Evolutionary conservation across 2,113 vertebrate genomes (phyloP).

Genomic region (Crotalus helleri): DNA sequence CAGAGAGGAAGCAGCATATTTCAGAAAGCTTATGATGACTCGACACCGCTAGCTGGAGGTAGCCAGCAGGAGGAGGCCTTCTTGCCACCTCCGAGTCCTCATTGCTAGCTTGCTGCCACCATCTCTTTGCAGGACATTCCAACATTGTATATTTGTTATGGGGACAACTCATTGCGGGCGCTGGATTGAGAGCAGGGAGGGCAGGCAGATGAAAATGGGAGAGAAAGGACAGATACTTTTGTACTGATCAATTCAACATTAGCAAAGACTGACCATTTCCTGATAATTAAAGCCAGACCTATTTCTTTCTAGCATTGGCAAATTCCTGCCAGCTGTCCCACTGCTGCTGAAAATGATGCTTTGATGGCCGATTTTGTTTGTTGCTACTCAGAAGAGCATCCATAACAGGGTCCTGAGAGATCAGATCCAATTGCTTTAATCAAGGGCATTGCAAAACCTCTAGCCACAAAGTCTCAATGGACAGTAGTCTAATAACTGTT

Average conservation of each 20-base stretch:
- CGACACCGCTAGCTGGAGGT: no score
- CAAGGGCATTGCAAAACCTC: slow-evolving; percentile 50
- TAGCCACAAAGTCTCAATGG: slow-evolving; percentile 54
- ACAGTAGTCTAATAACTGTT: slow-evolving; percentile 50
- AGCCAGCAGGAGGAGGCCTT: no score
- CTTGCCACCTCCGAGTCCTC: no score
- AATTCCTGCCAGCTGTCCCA: slow-evolving; percentile 49
- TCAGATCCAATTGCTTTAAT: slow-evolving; percentile 63
- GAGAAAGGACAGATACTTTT: slow-evolving; percentile 46
- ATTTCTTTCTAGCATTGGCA: slow-evolving; percentile 51
- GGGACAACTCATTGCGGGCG: no score
- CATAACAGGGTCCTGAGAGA: slow-evolving; percentile 50
- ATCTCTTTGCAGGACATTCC: no score
- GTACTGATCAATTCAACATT: slow-evolving; percentile 46
- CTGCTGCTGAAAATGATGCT: slow-evolving; percentile 49
- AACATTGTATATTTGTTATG: no score
- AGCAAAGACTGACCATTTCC: slow-evolving; percentile 58
- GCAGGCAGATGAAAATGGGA: slow-evolving; percentile 3
- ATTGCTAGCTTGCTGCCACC: no score
- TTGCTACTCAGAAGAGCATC: slow-evolving; percentile 42
- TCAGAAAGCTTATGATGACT: background rate
- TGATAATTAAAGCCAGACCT: slow-evolving; percentile 58
- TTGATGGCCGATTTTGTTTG: slow-evolving; percentile 50
- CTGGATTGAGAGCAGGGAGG: no score
- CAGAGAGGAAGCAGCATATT: background rate